Conservation (phyloP, 2,113 vertebrate species). For the Sphyrna mokarran region DNA sequence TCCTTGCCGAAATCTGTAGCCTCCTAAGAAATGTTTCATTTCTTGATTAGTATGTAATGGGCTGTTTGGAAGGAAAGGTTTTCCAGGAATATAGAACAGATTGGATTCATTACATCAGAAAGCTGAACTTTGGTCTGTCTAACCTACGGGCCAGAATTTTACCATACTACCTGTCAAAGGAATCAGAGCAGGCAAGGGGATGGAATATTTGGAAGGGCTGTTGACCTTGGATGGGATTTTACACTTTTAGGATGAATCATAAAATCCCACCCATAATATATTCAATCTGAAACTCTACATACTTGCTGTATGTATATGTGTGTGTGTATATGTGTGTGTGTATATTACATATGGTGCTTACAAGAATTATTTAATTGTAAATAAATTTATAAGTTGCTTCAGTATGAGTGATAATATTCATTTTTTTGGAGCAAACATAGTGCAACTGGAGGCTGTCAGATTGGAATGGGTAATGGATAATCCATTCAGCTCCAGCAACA, state of each 20-base stretch:
- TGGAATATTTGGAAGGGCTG: too few relatives aligned
- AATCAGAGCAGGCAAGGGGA: too few relatives aligned
- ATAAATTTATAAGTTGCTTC: not conserved
- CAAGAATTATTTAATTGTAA: not conserved
- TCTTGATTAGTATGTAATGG: not conserved
- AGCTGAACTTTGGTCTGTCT: not conserved
- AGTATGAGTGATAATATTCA: not conserved
- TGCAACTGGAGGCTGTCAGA: not conserved
- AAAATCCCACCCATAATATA: not conserved
- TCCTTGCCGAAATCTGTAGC: not conserved
- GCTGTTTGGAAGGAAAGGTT: not conserved
- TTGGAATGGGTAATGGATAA: not conserved
- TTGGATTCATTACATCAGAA: not conserved
- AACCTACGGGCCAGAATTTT: not conserved
- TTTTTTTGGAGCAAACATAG: not conserved
- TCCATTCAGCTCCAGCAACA: not conserved
- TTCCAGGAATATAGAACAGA: not conserved
- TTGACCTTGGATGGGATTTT: too few relatives aligned
- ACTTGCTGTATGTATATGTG: not conserved
- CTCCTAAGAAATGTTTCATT: not conserved
- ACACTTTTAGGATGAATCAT: too few relatives aligned
- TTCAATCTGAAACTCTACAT: not conserved
- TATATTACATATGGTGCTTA: not conserved
- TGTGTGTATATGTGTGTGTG: not conserved
- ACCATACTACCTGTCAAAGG: too few relatives aligned